Percentiles rank a stretch among this genome's conserved stretches.
These are phyloP conservation scores for Tachystola acroxantha DNA, from an alignment of 2,888 invertebrate species.

Conservation along the genomic window DNA sequence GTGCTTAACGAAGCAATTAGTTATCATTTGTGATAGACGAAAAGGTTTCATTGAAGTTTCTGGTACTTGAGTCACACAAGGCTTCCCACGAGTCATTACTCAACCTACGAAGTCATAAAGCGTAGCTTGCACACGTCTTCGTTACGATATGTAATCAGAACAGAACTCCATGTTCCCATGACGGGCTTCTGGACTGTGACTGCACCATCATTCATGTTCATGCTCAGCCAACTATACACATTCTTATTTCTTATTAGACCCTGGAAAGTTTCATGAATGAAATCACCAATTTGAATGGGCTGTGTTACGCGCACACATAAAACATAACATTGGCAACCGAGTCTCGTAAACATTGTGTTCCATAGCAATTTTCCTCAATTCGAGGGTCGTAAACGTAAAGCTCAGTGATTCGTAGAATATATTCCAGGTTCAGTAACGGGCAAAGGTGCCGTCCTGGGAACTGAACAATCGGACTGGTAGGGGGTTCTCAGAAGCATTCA, in stretches of 20 bases:
- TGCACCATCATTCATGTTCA: constrained; percentile 30
- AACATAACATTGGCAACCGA: background rate
- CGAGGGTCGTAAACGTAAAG: constrained; percentile 25
- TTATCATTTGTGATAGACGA: constrained; percentile 5
- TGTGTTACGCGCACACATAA: constrained; percentile 7
- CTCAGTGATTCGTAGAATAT: constrained; percentile 31
- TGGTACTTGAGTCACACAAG: constrained; percentile 7
- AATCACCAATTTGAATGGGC: constrained; percentile 15
- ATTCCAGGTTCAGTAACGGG: constrained; percentile 24
- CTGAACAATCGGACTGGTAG: constrained; percentile 40
- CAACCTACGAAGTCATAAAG: constrained; percentile 32
- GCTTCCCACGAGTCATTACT: constrained; percentile 40
- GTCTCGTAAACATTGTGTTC: constrained; percentile 17
- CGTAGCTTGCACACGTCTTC: constrained; percentile 35
- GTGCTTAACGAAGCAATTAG: background rate
- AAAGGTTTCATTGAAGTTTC: constrained; percentile 5
- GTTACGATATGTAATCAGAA: constrained; percentile 45
- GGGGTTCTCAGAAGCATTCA: constrained; percentile 46
- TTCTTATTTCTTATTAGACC: constrained; percentile 11
- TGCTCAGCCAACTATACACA: constrained; percentile 34
- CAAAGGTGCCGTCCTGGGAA: constrained; percentile 52
- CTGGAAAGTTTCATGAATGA: constrained; percentile 15
- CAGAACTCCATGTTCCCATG: constrained; percentile 57
- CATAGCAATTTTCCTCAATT: constrained; percentile 36
- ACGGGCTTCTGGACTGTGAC: constrained; percentile 59